These are phyloP conservation scores for Himalopsyche japonica DNA, from an alignment of 2,888 invertebrate species.

Conservation along the genomic window DNA sequence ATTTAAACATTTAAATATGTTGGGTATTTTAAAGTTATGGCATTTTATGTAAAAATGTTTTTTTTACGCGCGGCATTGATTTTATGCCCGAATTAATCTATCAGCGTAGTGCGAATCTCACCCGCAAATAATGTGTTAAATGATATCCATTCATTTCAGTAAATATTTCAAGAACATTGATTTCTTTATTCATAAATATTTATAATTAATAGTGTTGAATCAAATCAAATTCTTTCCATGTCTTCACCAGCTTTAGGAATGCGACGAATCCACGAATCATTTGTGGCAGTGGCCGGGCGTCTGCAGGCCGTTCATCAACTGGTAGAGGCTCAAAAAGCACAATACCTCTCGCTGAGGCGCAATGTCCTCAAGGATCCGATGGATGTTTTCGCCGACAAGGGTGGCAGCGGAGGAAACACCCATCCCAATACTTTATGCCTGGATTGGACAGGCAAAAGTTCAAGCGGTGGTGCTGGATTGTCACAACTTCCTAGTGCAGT, in stretches of 20 bases:
- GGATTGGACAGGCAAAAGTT: conserved; percentile 47
- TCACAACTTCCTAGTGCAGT: conserved; percentile 46
- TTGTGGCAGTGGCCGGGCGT: conserved; percentile 85
- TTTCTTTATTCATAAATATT: no score
- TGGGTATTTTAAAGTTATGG: no score
- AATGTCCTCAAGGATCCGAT: conserved; percentile 76
- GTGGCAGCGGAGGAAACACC: conserved; percentile 52
- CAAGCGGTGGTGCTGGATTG: not conserved
- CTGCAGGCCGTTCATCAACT: conserved; percentile 78
- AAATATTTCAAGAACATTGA: no score
- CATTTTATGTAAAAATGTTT: no score
- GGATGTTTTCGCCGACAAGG: conserved; percentile 70
- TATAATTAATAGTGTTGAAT: no score
- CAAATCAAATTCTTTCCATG: no score
- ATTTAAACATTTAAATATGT: no score
- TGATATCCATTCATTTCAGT: no score
- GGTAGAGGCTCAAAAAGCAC: conserved; percentile 80
- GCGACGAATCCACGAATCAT: conserved; percentile 81
- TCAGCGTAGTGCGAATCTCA: no score
- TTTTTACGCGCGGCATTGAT: no score
- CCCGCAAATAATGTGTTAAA: no score
- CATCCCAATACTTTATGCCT: conserved; percentile 50
- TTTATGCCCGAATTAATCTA: no score
- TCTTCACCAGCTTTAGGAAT: conserved; percentile 69
- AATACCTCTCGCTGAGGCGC: conserved; percentile 79